Evolutionary conservation across 2,113 vertebrate genomes (phyloP), one percentile per base, ranked within the genome.

Genomic region (Dermatemys mawii): DNA sequence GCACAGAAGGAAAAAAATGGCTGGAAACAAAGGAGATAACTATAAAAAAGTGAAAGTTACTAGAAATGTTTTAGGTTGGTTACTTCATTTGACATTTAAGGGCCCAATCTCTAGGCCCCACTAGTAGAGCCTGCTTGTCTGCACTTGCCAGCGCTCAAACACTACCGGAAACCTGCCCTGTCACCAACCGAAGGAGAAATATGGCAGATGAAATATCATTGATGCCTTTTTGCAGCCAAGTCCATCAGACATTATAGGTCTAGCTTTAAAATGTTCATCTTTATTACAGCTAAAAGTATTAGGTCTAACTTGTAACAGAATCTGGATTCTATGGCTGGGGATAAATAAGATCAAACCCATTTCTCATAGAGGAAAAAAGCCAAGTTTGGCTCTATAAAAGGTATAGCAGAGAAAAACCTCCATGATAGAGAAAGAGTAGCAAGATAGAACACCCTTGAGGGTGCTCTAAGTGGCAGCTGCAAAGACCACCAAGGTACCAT

Each of bases 21-120:
- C 3, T 93, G 38, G 70, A 90, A 84, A 91, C 17, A 86, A 88
- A 53, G 32, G 63, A 73, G 78, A 35, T 91, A 90, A 87, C 78
- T 85, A 54, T 57, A 80, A 96, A 93, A 89, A 85, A 95, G 85
- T 94, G 93, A 57, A 95, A 86, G 78, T 95, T 88, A 95, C 86
- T 48, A 91, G 16, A 86, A 55, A 86, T 78, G 95, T 44, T 79
- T 94, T 83, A 91, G 13, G 63, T 11, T 27, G 60, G 7, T 26
- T 81, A 26, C 26, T 16, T 51, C 22, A 17, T 94, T 44, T 78
- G 13, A 75, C 49, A 29, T 55, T 76, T 63, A 81, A 38, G 3
- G 9, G n/a, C 3, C 6, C 32, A 5, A 81, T 50, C 85, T 48
- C 73, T 38, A 96, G 54, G 94, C 29, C 44, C 46, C 41, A 32